A percentile compares a stretch with the other conserved stretches of the same genome.
phyloP scores from a whole-genome alignment of 2,797 vertebrate genomes.

The Mus spretus region DNA sequence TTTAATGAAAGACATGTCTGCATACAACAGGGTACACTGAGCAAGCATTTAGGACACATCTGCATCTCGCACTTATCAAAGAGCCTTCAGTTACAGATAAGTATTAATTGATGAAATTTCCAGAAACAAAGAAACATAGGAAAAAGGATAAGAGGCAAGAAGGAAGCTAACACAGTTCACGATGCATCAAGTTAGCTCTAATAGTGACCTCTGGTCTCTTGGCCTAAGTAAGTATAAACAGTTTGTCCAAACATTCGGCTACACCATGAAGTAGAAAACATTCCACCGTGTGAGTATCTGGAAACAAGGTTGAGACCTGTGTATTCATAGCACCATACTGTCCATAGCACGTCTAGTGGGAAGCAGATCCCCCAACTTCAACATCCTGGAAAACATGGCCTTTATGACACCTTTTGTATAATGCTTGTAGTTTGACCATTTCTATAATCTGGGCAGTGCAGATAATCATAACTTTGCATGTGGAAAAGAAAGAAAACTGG shows the following conservation, averaged over 20 bases:
- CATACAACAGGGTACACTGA: accelerated
- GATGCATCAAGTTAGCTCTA: neutral
- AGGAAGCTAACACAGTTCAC: neutral
- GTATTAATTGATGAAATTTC: neutral
- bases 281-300: neutral
- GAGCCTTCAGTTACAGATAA: neutral
- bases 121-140: neutral
- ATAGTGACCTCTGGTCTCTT: neutral
- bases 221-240: neutral
- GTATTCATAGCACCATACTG: neutral
- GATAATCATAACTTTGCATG: neutral
- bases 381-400: neutral
- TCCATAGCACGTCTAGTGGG: neutral
- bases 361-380: neutral
- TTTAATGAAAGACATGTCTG: neutral
- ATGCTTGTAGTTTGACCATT: neutral
- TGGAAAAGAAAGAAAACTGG: neutral
- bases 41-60: no score
- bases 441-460: neutral
- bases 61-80: neutral
- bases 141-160: neutral
- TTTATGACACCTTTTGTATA: neutral
- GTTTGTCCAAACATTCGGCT: neutral
- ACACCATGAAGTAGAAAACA: neutral
- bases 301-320: neutral